Evolutionary conservation across 2,888 invertebrate species (phyloP), one percentile per base, ranked within the genome.

Genomic region (Nematopogon swammerdamellus): DNA sequence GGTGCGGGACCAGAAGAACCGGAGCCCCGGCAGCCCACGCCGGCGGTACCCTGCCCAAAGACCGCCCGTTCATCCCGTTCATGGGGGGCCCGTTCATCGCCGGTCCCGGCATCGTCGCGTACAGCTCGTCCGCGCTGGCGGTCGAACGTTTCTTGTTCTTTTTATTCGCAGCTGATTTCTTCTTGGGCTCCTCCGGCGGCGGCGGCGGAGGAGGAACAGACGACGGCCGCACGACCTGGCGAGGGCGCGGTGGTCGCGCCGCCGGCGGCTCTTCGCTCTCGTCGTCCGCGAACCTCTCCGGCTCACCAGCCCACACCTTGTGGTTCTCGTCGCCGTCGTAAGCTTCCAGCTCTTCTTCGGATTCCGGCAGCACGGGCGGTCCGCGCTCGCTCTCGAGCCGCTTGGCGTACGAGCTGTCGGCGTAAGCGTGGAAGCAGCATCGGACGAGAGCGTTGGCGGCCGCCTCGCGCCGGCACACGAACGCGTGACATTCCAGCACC

Each of bases 401-500:
- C 60, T 90, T 89, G 45, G 92, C 95, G 68, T 95, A 95, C 56
- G 93, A 94, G 59, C 93, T 94, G 70, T 97, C 97, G 1, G 96
- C 96, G 73, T 97, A 97, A 47, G 97, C 95, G 77, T 97, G 97
- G 76, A 97, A 97, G 76, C 96, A 97, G 73, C 96, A 96, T 60
- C 95, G 85, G 55, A 97, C 97, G 64, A 99, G 84, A 59, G 98
- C 97, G 72, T 98, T 95, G 55, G 98, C 98, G 46, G 98, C 97
- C 66, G 95, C 92, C 70, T 96, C 95, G 51, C 95, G 87, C 60
- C 96, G 94, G 75, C 97, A 96, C 63, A 99, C 95, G 74, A 99
- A 98, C 55, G 97, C 96, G 79, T 99, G 98, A 80, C 98, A 98
- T 79, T 99, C 99, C 55, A 99, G 83, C 50, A 97, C 97, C 75